phyloP scores from a whole-genome alignment of 2,797 vertebrate species.

The Cirrhinus mrigala region DNA sequence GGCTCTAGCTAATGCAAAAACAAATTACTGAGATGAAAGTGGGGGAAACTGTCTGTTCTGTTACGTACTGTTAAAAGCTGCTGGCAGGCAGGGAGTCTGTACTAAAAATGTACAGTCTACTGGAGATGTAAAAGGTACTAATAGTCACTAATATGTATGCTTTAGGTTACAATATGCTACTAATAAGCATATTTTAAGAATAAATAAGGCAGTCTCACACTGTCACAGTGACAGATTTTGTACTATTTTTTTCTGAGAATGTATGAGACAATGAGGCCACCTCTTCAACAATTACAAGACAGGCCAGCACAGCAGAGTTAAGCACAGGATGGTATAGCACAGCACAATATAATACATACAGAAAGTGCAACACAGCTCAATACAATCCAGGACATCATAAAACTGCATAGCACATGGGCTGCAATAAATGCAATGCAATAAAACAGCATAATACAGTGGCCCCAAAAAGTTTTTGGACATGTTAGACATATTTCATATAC shows the following conservation, averaged over 20 bases:
- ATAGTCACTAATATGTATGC: not conserved
- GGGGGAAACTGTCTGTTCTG: not conserved
- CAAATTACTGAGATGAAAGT: constrained; percentile 8
- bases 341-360: constrained; percentile 37
- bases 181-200: not conserved
- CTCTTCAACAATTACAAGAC: not conserved
- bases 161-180: not conserved
- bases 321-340: constrained; percentile 37
- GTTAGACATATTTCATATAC: not conserved
- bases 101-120: not conserved
- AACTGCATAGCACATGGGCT: not conserved
- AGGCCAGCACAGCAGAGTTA: constrained; percentile 21
- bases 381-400: constrained; percentile 15
- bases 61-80: not conserved
- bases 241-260: not conserved
- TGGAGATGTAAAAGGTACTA: too few species aligned
- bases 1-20: not conserved
- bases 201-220: not conserved
- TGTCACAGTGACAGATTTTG: not conserved
- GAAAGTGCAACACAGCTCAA: constrained; percentile 22
- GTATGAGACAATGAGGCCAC: not conserved
- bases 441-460: not conserved
- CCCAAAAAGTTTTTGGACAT: not conserved
- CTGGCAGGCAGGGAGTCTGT: not conserved
- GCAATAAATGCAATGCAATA: constrained; percentile 15